phyloP scores from a whole-genome alignment of 1,140 invertebrate species.

The Zaprionus tsacasi region DNA sequence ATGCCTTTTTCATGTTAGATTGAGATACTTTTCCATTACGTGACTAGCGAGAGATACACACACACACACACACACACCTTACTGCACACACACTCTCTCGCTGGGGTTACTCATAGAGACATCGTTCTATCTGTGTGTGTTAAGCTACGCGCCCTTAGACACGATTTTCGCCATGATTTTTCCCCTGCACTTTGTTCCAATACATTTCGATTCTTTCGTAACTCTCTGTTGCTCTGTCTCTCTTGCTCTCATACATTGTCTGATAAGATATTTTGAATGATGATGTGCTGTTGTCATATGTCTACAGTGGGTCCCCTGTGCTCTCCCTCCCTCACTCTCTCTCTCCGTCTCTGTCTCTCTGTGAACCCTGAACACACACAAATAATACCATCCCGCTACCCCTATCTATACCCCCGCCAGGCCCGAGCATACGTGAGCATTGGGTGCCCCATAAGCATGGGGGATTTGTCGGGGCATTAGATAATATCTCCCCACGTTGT shows the following conservation, averaged over 20 bases:
- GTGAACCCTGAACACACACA: constrained; percentile 5
- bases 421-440: not conserved
- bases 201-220: constrained; percentile 49
- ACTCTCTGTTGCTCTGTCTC: not conserved
- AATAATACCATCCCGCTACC: not conserved
- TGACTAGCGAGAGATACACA: constrained; percentile 10
- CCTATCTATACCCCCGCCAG: not conserved
- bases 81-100: not conserved
- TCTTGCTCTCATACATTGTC: constrained; percentile 4
- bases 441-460: constrained; percentile 47
- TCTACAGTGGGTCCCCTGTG: constrained; percentile 23
- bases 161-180: constrained; percentile 59
- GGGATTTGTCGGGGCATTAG: constrained; percentile 76
- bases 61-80: not conserved
- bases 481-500: constrained; percentile 65
- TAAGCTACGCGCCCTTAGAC: constrained; percentile 51
- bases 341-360: not conserved
- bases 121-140: constrained; percentile 18
- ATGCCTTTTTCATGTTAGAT: not conserved
- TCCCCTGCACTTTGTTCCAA: constrained; percentile 55
- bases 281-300: constrained; percentile 77
- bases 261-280: constrained; percentile 82
- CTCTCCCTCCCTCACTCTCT: not conserved
- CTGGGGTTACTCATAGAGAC: not conserved
- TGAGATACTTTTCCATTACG: constrained; percentile 12